These are phyloP conservation scores for Silurus asotus DNA, from an alignment of 2,113 vertebrate species.

Conservation along the genomic window DNA sequence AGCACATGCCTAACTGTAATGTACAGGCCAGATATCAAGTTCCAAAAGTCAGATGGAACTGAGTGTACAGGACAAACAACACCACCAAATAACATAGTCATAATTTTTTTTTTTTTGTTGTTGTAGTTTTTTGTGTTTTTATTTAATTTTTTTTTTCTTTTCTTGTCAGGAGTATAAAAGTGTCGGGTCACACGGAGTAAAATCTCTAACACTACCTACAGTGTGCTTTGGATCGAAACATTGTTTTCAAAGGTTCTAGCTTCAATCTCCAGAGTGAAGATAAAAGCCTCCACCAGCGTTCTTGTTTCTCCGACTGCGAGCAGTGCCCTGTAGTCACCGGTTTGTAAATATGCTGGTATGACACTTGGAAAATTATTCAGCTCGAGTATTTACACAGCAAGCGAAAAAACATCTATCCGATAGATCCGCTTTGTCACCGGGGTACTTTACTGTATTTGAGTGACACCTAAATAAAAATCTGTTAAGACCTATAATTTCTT, in stretches of 20 bases:
- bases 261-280: conserved; percentile 57
- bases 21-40: conserved; percentile 61
- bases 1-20: conserved; percentile 48
- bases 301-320: not conserved
- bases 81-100: conserved; percentile 60
- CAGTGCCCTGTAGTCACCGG: conserved; percentile 46
- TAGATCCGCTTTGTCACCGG: conserved; percentile 63
- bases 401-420: conserved; percentile 58
- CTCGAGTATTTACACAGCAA: conserved; percentile 78
- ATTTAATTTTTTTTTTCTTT: conserved; percentile 30
- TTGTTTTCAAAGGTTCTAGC: conserved; percentile 62
- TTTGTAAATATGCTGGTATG: conserved; percentile 85
- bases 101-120: not conserved
- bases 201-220: conserved; percentile 82
- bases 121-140: conserved; percentile 35
- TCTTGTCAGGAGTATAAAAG: conserved; percentile 73
- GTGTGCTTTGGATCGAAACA: conserved; percentile 86
- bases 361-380: conserved; percentile 79
- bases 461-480: conserved; percentile 66
- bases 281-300: conserved; percentile 4
- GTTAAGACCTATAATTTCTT: conserved; percentile 68
- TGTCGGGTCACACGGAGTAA: conserved; percentile 73
- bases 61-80: conserved; percentile 69
- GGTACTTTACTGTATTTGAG: conserved; percentile 71
- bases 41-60: conserved; percentile 58